Evolutionary conservation across 2,113 vertebrate genomes (phyloP), one percentile per base, ranked within the genome.

Genomic region (Prietella phreatophila): DNA sequence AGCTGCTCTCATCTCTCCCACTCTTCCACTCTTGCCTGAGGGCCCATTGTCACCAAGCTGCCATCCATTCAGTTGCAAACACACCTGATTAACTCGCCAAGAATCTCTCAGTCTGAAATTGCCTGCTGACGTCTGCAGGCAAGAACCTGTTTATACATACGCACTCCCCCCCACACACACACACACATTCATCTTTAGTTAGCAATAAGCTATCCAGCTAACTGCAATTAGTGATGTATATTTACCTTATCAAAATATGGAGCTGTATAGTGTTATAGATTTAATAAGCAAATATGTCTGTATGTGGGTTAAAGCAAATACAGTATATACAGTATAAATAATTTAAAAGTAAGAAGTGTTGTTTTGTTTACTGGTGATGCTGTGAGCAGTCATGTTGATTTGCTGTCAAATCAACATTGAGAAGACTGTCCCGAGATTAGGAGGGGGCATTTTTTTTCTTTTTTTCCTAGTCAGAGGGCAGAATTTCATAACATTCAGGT

Each of bases 41-140:
- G 60, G 55, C 73, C 73, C 50, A 88, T 88, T 88, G 82, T 88
- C 87, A 88, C 87, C 22, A 25, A 88, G 33, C 60, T 88, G 87
- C 22, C 69, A 88, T 80, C 73, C 50, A 88, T 88, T 88, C 82
- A 65, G 47, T 80, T 88, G 82, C 82, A 80, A 84, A 80, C 47
- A 27, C 17, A 55, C 47, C 87, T 80, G 75, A 80, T 88, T 85
- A 88, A 56, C 73, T 6, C 30, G 60, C 82, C 83, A 79, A 69
- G 83, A 88, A 79, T 84, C 87, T 84, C n/a, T 65, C 36, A 1
- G 47, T 2, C 84, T 56, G 55, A 39, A 25, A 60, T 17, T 15
- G 36, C 2, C 9, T 76, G 30, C 73, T 88, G 87, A 88, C 87
- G 87, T 88, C 47, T 56, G 33, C 17, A 50, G 30, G 58, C 56